Evolutionary conservation across 2,888 invertebrate species (phyloP), one percentile per base, ranked within the genome.

Genomic region (Miltochrista miniata): DNA sequence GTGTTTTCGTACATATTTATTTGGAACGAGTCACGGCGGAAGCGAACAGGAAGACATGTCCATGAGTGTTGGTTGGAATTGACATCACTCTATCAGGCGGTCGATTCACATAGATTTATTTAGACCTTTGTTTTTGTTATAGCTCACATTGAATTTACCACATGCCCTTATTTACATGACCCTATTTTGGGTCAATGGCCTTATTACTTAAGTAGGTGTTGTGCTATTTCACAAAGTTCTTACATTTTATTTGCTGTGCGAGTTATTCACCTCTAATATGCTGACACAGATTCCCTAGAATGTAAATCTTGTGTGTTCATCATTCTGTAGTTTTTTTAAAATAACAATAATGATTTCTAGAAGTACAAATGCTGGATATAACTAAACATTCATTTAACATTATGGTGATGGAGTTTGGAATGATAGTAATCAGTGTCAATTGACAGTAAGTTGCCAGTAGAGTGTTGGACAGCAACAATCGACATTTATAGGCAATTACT

Each of bases 141-240:
- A 50, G 47, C 44, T 12, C 40, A 48, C 43, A 38, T 43, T 42
- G 46, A 45, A 57, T 52, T 54, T 47, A 44, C 45, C 38, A 49
- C 31, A 44, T 24, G 55, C 51, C 58, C 69, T 68, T 83, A 79
- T 81, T 79, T 78, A 79, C 68, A 69, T 74, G 78, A 75, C 72
- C 74, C 66, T 57, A 61, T 71, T 75, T 60, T 62, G 68, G 83
- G 84, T 85, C 83, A 81, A 74, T 85, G 83, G 74, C 80, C 83
- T 70, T 72, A 64, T 39, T 43, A 45, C 65, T 5, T 24, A 24
- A 4, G 33, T 36, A 48, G 46, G 40, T 51, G 40, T 37, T 39
- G 14, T 44, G 43, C 24, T 65, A 56, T 49, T 52, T 58, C 47
- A 34, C 37, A 44, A 45, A 61, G 36, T 52, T 15, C 41, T 37